Conservation (phyloP, 2,797 vertebrate species). For the Cheirogaleus major region DNA sequence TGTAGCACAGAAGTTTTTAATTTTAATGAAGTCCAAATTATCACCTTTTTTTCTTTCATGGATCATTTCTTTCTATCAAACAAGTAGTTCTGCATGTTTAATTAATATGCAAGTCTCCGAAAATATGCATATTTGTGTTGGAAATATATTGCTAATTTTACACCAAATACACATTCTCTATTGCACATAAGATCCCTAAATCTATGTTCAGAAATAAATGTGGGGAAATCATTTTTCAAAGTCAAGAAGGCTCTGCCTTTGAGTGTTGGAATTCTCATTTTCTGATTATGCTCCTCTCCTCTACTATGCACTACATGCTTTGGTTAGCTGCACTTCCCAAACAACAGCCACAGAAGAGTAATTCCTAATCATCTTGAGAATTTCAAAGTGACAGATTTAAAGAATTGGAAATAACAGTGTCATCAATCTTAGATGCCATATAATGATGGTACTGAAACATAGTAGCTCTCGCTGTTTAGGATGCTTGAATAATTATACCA, state of each 20-base stretch:
- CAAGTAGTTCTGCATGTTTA: neutral
- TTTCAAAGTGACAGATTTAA: conserved; percentile 51
- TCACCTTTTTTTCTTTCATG: neutral
- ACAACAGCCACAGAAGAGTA: conserved; percentile 28
- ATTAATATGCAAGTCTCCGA: neutral
- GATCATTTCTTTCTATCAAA: neutral
- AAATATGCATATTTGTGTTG: neutral
- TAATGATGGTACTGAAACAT: neutral
- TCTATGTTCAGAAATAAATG: neutral
- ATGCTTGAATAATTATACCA: conserved; percentile 12
- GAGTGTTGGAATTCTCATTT: neutral
- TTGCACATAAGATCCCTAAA: neutral
- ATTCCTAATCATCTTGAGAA: conserved; percentile 57
- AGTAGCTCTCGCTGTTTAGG: neutral
- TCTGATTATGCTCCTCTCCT: neutral
- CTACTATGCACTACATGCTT: neutral
- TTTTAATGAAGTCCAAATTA: neutral
- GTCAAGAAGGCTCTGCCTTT: neutral
- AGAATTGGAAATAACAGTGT: neutral
- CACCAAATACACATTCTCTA: neutral
- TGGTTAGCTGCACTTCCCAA: conserved; percentile 11
- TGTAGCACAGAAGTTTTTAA: neutral
- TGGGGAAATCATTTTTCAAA: neutral
- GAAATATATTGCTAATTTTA: neutral
- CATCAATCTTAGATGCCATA: conserved; percentile 42